Percentiles rank a stretch among this genome's conserved stretches.
Evolutionary conservation across 2,113 vertebrate genomes (phyloP).

Genomic region (Nothoprocta pentlandii): DNA sequence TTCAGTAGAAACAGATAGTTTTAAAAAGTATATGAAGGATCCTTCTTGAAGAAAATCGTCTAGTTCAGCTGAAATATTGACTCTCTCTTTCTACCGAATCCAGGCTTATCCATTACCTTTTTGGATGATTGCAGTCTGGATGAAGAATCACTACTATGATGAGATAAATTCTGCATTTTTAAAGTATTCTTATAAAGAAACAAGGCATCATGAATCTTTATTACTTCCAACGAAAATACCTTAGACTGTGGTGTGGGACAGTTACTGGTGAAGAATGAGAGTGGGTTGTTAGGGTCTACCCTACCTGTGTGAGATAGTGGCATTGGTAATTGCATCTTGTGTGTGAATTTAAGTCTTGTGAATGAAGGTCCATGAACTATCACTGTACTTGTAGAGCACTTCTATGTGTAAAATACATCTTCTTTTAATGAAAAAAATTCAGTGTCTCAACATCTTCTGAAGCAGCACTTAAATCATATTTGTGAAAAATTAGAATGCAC

Average conservation of each 20-base stretch:
- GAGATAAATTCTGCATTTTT: neutral
- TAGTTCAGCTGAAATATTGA: neutral
- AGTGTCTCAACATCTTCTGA: neutral
- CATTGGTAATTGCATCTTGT: neutral
- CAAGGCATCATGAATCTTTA: fast-evolving
- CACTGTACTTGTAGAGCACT: neutral
- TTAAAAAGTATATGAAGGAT: neutral
- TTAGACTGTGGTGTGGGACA: neutral
- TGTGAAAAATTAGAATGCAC: neutral
- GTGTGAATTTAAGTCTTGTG: neutral
- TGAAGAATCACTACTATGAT: neutral
- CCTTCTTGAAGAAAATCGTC: neutral
- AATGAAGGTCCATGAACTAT: neutral
- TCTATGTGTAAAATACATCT: neutral
- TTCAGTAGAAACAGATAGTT: neutral
- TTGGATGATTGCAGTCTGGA: neutral
- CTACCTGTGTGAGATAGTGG: neutral
- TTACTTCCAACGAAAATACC: neutral
- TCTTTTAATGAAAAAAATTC: neutral
- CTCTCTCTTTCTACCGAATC: neutral
- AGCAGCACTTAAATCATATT: neutral
- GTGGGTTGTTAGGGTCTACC: neutral
- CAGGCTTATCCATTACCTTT: neutral
- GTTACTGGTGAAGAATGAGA: neutral
- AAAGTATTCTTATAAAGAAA: neutral